A percentile compares a stretch with the other conserved stretches of the same genome.
Conservation (phyloP, 2,797 vertebrate genomes). For the Epinephelus awoara region DNA sequence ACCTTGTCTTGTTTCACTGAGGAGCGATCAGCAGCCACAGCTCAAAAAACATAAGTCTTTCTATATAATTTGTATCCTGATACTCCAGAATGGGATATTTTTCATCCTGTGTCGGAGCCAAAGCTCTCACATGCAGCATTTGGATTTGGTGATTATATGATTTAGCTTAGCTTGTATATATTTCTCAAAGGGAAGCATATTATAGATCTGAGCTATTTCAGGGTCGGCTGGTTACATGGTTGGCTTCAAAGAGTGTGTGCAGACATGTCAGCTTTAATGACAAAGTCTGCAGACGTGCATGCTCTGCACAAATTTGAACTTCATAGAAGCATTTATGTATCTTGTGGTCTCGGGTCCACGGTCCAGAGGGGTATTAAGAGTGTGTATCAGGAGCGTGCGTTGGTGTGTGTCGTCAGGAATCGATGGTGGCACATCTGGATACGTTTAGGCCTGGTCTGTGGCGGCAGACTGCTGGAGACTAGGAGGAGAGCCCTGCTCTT, state of each 20-base stretch:
- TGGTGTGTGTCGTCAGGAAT: conserved; percentile 70
- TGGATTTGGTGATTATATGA: conserved; percentile 66
- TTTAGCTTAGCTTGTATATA: conserved; percentile 43
- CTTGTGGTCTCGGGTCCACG: conserved; percentile 60
- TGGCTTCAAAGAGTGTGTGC: conserved; percentile 53
- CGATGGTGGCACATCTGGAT: conserved; percentile 83
- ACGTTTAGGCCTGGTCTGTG: conserved; percentile 79
- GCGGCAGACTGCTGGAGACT: conserved; percentile 80
- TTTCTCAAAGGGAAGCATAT: conserved; percentile 62
- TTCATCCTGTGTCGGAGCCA: not conserved
- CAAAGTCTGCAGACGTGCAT: conserved; percentile 25
- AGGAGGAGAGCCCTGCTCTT: conserved; percentile 77
- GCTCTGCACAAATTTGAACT: conserved; percentile 51
- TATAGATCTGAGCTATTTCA: conserved; percentile 66
- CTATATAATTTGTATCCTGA: conserved; percentile 41
- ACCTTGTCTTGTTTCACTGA: conserved; percentile 12
- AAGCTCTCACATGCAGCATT: conserved; percentile 27
- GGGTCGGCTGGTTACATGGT: conserved; percentile 58
- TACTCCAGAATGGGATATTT: conserved; percentile 20
- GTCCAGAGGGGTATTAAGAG: conserved; percentile 60
- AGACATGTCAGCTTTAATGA: conserved; percentile 31
- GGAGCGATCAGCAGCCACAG: conserved; percentile 23
- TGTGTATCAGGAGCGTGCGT: conserved; percentile 61
- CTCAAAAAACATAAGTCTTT: conserved; percentile 4
- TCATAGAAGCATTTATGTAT: conserved; percentile 43